Evolutionary conservation across 2,888 invertebrate genomes (phyloP), one percentile per base, ranked within the genome.

Genomic region (Marronus borbonicus): DNA sequence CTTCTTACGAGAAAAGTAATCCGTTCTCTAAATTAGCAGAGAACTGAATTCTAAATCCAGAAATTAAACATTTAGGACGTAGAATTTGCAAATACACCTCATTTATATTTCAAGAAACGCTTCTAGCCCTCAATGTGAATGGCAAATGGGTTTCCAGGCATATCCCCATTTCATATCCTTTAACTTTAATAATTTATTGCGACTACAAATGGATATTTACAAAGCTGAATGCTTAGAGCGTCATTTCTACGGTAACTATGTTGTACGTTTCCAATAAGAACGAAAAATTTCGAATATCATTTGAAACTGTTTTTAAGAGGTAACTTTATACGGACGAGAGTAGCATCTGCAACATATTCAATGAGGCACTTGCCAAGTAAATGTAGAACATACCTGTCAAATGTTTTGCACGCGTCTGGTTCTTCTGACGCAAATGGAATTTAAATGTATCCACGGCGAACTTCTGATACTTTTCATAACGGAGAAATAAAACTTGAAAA

Each of bases 81-180:
- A 10, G 20, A 44, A 66, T 66, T 66, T 66, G 17, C 20, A 24
- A 66, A 8, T 65, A n/a, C 44, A 17, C 24, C 49, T 49, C 44
- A 66, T 66, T 66, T 66, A 66, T 66, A 44, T 66, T 66, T 66
- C 66, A 66, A 17, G 66, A 17, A 44, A 66, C 20, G 44, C 49
- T 66, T 44, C 44, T 65, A 44, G 24, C 8, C 7, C 44, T 44
- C 17, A n/a, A n/a, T 12, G 7, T 66, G 44, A 17, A 8, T 66
- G 49, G 20, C 44, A 44, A 20, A 66, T 66, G 44, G 20, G 2
- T 24, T 49, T 49, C 49, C 39, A 24, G 66, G 10, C 24, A 1
- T 7, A 12, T 66, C 49, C 17, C 17, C 8, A 49, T 64, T 20
- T 36, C 28, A 66, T 44, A 44, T 66, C 49, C 49, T 49, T 14